Evolutionary conservation across 2,888 invertebrate species (phyloP).

Genomic region (Drosophila pseudotalamancana): DNA sequence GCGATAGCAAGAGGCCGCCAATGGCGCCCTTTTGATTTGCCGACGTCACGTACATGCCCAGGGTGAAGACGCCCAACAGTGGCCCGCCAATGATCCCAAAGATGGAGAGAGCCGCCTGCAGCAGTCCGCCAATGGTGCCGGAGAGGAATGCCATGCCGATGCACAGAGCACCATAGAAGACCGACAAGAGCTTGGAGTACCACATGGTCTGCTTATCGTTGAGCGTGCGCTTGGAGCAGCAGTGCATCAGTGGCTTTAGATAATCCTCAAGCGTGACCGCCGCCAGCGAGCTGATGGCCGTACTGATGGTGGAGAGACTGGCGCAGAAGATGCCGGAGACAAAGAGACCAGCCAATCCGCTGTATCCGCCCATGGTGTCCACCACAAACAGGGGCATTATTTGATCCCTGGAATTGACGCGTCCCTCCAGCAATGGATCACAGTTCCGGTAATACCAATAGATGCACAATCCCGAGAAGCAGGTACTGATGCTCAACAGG

Average conservation of each 20-base stretch:
- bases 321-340: slow-evolving; percentile 96
- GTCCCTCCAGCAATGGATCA: slow-evolving; percentile 89
- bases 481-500: slow-evolving; percentile 89
- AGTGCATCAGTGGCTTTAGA: slow-evolving; percentile 86
- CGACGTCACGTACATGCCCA: slow-evolving; percentile 92
- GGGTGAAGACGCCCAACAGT: slow-evolving; percentile 92
- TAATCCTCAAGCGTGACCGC: slow-evolving; percentile 96
- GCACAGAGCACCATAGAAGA: slow-evolving; percentile 90
- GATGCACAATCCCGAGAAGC: slow-evolving; percentile 92
- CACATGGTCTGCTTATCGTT: slow-evolving; percentile 84
- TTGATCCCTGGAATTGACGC: slow-evolving; percentile 90
- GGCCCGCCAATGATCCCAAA: slow-evolving; percentile 96
- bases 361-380: slow-evolving; percentile 89
- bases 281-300: slow-evolving; percentile 94
- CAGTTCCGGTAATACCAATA: slow-evolving; percentile 93
- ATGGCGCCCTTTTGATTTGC: slow-evolving; percentile 91
- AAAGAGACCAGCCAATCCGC: slow-evolving; percentile 94
- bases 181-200: slow-evolving; percentile 88
- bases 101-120: slow-evolving; percentile 94
- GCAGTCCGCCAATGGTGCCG: slow-evolving; percentile 92
- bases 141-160: slow-evolving; percentile 93
- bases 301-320: slow-evolving; percentile 95
- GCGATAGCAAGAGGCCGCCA: slow-evolving; percentile 87
- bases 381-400: slow-evolving; percentile 92
- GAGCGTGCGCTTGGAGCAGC: slow-evolving; percentile 81